A percentile compares a stretch with the other conserved stretches of the same genome.
Conservation (phyloP, 1,140 invertebrate species). For the Andrena cerasifolii region DNA sequence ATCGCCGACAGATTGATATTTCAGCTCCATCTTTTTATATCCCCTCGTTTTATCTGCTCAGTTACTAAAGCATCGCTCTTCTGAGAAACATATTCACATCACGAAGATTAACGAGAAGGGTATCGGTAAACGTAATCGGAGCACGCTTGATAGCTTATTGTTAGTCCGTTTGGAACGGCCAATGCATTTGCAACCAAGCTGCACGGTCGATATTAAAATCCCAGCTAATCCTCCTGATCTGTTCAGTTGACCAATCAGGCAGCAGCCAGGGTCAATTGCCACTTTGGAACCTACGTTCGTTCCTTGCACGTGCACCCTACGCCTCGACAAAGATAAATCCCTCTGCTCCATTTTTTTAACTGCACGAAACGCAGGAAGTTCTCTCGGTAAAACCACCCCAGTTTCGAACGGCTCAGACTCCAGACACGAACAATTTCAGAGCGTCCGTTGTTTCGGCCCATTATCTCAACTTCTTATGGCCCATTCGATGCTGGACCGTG, state of each 20-base stretch:
- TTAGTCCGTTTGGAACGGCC: neutral
- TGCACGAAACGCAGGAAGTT: no score
- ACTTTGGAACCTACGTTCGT: neutral
- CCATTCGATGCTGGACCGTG: neutral
- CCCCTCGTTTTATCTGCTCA: neutral
- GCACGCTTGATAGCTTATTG: neutral
- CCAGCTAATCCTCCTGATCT: neutral
- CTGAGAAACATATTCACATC: conserved; percentile 8
- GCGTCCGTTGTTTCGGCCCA: neutral
- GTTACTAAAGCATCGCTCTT: conserved; percentile 21
- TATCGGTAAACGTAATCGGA: conserved; percentile 5
- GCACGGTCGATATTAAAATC: neutral
- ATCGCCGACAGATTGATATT: neutral
- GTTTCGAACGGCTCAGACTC: no score
- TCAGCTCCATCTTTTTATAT: neutral
- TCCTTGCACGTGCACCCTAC: no score
- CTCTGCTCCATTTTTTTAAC: neutral
- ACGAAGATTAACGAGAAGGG: conserved; percentile 29
- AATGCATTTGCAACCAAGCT: neutral
- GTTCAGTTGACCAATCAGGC: neutral
- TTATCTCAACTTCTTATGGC: conserved; percentile 1
- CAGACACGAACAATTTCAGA: neutral
- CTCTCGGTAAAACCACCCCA: no score
- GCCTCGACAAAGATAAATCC: neutral
- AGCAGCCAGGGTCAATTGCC: conserved; percentile 1